Percentiles rank a stretch among this genome's conserved stretches.
Conservation (phyloP, 2,113 vertebrate genomes). For the Lagenorhynchus albirostris region DNA sequence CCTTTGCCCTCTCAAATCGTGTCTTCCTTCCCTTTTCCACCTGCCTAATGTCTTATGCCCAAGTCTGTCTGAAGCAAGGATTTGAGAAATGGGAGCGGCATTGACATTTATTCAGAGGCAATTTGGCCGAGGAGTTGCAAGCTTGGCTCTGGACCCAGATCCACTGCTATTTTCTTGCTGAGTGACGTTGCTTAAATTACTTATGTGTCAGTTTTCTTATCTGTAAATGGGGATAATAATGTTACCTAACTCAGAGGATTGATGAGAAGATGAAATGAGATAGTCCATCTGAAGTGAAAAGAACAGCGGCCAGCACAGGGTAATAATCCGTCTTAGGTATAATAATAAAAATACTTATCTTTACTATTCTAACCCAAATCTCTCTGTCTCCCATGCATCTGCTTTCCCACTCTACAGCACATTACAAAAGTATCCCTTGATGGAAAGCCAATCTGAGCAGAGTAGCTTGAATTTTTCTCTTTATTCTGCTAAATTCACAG, state of each 20-base stretch:
- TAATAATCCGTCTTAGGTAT: background rate
- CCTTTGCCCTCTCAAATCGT: background rate
- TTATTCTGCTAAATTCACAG: constrained; percentile 26
- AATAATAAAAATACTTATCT: background rate
- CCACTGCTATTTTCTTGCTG: background rate
- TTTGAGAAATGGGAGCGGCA: background rate
- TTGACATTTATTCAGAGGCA: background rate
- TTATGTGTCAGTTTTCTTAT: background rate
- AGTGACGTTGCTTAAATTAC: background rate
- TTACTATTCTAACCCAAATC: background rate
- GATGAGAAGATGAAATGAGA: background rate
- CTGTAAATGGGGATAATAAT: background rate
- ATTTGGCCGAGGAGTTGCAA: background rate
- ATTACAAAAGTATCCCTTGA: background rate
- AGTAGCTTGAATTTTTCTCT: background rate
- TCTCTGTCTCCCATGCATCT: background rate
- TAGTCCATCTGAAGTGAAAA: background rate
- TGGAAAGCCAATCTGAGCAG: constrained; percentile 19
- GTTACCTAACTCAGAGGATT: background rate
- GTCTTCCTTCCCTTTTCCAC: background rate
- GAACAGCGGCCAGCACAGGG: background rate
- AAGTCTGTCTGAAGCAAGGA: background rate
- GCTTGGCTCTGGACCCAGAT: background rate
- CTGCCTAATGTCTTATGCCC: background rate
- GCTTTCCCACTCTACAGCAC: background rate